Base-by-base conservation (phyloP, 2,113 vertebrate genomes). In the Thinocorus orbignyianus region DNA sequence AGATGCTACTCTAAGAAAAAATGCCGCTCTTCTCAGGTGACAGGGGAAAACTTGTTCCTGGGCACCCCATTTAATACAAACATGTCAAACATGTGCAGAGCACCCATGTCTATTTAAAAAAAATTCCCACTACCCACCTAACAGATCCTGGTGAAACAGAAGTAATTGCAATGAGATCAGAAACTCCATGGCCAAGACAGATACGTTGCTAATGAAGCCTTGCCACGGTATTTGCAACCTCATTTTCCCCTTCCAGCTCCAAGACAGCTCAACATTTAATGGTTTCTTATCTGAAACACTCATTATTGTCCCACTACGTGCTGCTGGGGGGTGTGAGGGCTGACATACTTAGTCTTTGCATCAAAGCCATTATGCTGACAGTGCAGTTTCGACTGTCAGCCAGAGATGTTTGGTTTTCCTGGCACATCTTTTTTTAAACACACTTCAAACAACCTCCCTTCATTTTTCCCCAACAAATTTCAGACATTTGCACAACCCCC, bases 291-390 rank as follows among this genome's bases (percentile, higher is more conserved):
- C 72, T 71, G 24, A 60, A 64, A 26, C 35, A 6, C 65, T 91
- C 51, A 15, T 93, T 96, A 71, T 68, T 26, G 60, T 72, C 77
- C 80, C 41, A 30, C 62, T 17, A 26, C 0, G 0, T 0, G 1
- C 85, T 86, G 83, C 82, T 78, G 80, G 76, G 49, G 61, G 57
- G 22, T 1, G 11, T 24, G 46, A 37, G 83, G 64, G 65, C 55
- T 93, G 95, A 95, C 94, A 96, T 24, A 68, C 83, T 68, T 88
- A 74, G 80, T 51, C 42, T 69, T 33, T 0, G 19, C 86, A 95
- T 97, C 95, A 96, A 97, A 96, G 95, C 57, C 20, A 5, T 37
- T 41, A 42, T 52, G 92, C 95, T 94, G 93, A 95, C 92, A 95
- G 70, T 65, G 83, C 90, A 86, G 57, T 79, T 97, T 65, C 79